Evolutionary conservation across 2,888 invertebrate genomes (phyloP).

Genomic region (Ormyrus nitidulus): DNA sequence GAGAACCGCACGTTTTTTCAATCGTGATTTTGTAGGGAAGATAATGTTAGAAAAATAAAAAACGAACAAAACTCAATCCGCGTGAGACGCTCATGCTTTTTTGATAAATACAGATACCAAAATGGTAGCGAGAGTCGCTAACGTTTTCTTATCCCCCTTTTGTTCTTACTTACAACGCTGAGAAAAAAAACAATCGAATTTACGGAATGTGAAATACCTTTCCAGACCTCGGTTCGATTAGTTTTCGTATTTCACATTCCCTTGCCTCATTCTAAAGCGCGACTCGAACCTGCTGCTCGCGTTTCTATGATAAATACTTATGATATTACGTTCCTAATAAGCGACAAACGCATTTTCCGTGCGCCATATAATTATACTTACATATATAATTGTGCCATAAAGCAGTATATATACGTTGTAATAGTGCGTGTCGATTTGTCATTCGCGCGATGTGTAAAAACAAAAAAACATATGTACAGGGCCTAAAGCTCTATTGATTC

Average conservation of each 20-base stretch:
- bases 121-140: background rate
- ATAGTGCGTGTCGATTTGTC: background rate
- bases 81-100: slow-evolving; percentile 20
- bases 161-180: background rate
- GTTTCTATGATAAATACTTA: slow-evolving; percentile 2
- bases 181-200: background rate
- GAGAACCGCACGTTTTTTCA: slow-evolving; percentile 16
- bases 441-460: background rate
- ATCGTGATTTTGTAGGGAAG: slow-evolving; percentile 20
- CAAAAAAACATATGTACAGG: background rate
- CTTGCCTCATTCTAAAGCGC: background rate
- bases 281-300: background rate
- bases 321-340: slow-evolving; percentile 31
- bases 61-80: background rate
- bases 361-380: background rate
- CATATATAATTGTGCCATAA: background rate
- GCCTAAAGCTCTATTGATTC: slow-evolving; percentile 26
- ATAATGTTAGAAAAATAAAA: background rate
- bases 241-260: too few species aligned
- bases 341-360: background rate
- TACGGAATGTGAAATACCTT: too few species aligned
- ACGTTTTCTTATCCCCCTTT: background rate
- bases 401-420: background rate
- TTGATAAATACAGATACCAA: slow-evolving; percentile 25
- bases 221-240: too few species aligned